Conservation (phyloP, 2,888 invertebrate genomes). For the Drosophila sordidula region DNA sequence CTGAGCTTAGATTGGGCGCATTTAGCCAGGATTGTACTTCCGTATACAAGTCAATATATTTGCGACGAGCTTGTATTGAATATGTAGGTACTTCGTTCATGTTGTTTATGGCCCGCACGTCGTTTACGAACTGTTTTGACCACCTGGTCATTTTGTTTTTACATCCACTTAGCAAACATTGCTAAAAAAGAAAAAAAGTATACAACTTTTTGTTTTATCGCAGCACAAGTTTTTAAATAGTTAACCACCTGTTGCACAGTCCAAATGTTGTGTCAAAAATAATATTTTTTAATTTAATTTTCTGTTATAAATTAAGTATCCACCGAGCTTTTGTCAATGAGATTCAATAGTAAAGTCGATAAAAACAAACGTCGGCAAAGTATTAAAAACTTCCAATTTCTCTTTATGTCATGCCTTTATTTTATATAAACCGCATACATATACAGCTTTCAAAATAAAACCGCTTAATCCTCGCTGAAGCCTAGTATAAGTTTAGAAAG, state of each 20-base stretch:
- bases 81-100: slow-evolving; percentile 5
- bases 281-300: too few relatives aligned
- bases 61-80: slow-evolving; percentile 1
- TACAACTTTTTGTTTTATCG: not conserved
- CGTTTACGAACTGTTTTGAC: slow-evolving; percentile 1
- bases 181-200: not conserved
- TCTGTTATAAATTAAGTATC: too few relatives aligned
- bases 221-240: slow-evolving; percentile 3
- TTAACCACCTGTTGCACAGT: slow-evolving; percentile 1
- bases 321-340: too few relatives aligned
- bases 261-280: too few relatives aligned
- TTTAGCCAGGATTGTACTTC: slow-evolving; percentile 24
- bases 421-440: too few relatives aligned
- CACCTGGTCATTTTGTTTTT: slow-evolving; percentile 8
- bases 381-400: too few relatives aligned
- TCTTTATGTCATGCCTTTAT: too few relatives aligned
- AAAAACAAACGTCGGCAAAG: too few relatives aligned
- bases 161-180: slow-evolving; percentile 4
- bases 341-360: too few relatives aligned
- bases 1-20: slow-evolving; percentile 18
- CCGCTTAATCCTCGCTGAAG: too few relatives aligned
- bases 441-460: too few relatives aligned
- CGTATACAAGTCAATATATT: slow-evolving; percentile 15
- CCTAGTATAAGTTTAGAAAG: too few relatives aligned
- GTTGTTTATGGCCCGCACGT: not conserved